A percentile compares a stretch with the other conserved stretches of the same genome.
Evolutionary conservation across 2,113 vertebrate genomes (phyloP).

Genomic region (Panthera tigris): DNA sequence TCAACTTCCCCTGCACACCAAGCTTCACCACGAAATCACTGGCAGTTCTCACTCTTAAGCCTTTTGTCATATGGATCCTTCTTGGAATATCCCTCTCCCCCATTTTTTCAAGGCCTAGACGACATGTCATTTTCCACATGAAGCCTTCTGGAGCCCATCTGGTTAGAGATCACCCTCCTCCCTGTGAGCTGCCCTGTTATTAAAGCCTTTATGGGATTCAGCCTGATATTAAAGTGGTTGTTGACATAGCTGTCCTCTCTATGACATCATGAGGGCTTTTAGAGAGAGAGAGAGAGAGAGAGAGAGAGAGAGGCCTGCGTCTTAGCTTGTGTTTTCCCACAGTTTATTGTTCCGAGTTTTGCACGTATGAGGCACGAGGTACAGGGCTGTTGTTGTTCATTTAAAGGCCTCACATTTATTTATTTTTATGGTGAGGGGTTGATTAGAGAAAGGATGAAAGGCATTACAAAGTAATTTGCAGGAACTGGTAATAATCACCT

Average conservation of each 20-base stretch:
- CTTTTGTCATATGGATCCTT: background rate
- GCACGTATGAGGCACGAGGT: background rate
- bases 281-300: background rate
- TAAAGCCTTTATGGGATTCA: background rate
- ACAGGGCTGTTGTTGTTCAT: conserved; percentile 39
- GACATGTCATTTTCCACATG: background rate
- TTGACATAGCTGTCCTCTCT: background rate
- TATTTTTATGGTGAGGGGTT: conserved; percentile 61
- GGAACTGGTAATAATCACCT: conserved; percentile 63
- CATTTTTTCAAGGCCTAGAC: background rate
- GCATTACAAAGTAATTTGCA: conserved; percentile 67
- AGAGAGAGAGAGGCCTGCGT: background rate
- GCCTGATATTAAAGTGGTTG: background rate
- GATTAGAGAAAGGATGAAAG: conserved; percentile 61
- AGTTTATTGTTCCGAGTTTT: background rate
- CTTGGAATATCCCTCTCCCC: background rate
- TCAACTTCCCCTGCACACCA: background rate
- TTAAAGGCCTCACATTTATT: conserved; percentile 52
- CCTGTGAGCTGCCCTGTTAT: background rate
- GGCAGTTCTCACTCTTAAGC: background rate
- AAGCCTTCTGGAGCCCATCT: background rate
- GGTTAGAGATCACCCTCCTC: background rate
- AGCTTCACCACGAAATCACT: background rate
- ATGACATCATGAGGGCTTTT: background rate
- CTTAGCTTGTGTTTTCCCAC: background rate